Evolutionary conservation across 2,888 invertebrate genomes (phyloP).

Genomic region (Chelonus formosanus): DNA sequence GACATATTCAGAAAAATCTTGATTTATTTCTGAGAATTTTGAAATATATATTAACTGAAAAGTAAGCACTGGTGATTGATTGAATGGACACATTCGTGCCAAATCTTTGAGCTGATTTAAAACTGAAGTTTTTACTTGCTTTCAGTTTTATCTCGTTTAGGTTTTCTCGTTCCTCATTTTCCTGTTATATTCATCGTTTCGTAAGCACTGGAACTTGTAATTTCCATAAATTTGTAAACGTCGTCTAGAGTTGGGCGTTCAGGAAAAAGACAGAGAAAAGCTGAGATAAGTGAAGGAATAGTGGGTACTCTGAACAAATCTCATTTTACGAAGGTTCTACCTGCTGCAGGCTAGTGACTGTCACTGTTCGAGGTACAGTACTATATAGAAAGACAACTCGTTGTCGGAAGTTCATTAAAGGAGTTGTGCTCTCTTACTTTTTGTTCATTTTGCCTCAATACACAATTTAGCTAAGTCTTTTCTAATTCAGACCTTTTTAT

Average conservation of each 20-base stretch:
- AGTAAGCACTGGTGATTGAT: no score
- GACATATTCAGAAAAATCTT: no score
- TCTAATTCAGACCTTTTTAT: neutral
- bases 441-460: slow-evolving; percentile 9
- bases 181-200: slow-evolving; percentile 35
- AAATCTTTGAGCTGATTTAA: no score
- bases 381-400: slow-evolving; percentile 26
- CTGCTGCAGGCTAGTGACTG: slow-evolving; percentile 26
- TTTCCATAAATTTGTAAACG: slow-evolving; percentile 47
- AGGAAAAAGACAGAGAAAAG: slow-evolving; percentile 12
- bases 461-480: slow-evolving; percentile 7
- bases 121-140: neutral
- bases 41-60: no score
- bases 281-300: slow-evolving; percentile 12
- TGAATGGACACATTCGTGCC: no score
- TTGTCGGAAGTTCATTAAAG: slow-evolving; percentile 14
- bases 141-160: neutral
- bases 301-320: slow-evolving; percentile 38
- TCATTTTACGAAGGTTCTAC: slow-evolving; percentile 35
- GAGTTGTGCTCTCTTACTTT: slow-evolving; percentile 5
- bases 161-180: slow-evolving; percentile 22
- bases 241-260: slow-evolving; percentile 32
- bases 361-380: slow-evolving; percentile 13
- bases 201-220: slow-evolving; percentile 43
- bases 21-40: no score